Conservation (phyloP, 2,797 vertebrate genomes). For the Leptoclinus maculatus region DNA sequence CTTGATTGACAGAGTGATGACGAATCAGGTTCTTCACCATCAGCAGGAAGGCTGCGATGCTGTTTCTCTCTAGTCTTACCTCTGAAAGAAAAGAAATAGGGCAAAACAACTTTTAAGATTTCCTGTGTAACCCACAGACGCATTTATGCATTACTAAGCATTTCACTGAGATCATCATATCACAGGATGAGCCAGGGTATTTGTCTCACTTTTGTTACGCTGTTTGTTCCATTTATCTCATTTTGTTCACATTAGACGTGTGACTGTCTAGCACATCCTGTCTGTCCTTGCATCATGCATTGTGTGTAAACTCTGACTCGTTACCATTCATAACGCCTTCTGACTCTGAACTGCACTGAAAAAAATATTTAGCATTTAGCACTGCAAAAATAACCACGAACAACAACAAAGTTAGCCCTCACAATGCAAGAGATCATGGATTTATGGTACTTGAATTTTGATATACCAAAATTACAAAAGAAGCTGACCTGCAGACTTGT, state of each 20-base stretch:
- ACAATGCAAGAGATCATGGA: slow-evolving; percentile 3
- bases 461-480: not conserved
- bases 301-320: slow-evolving; percentile 11
- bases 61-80: slow-evolving; percentile 91
- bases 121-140: slow-evolving; percentile 51
- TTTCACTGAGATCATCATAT: slow-evolving; percentile 32
- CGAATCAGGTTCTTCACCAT: slow-evolving; percentile 94
- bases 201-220: not conserved
- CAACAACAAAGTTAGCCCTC: not conserved
- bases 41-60: slow-evolving; percentile 93
- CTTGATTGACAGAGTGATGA: slow-evolving; percentile 92
- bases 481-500: slow-evolving; percentile 88
- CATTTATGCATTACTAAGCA: slow-evolving; percentile 47
- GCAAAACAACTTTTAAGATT: slow-evolving; percentile 44
- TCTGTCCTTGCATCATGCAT: slow-evolving; percentile 30
- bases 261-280: slow-evolving; percentile 26
- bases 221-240: slow-evolving; percentile 5
- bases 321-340: not conserved
- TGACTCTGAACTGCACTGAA: slow-evolving; percentile 1
- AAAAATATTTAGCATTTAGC: not conserved
- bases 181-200: slow-evolving; percentile 52
- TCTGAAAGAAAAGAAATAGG: slow-evolving; percentile 80
- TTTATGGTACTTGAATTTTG: not conserved
- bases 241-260: not conserved
- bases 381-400: not conserved